phyloP scores from a whole-genome alignment of 2,113 vertebrate genomes.

The Xiphias gladius region DNA sequence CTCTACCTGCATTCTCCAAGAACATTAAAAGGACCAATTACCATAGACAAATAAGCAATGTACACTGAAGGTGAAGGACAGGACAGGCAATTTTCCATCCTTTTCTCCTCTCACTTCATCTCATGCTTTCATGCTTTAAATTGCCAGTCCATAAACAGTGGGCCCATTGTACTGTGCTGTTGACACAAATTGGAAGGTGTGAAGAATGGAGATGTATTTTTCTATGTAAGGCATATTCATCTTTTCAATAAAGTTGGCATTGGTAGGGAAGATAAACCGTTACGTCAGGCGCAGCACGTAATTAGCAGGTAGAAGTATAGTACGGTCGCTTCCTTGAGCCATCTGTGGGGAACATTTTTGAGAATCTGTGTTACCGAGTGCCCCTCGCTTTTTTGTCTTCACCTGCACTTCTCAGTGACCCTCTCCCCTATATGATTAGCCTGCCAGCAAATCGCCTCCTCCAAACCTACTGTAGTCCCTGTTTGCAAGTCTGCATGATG shows the following conservation, averaged over 20 bases:
- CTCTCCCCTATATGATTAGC: constrained; percentile 23
- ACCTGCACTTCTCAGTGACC: constrained; percentile 47
- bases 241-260: constrained; percentile 67
- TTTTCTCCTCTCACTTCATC: constrained; percentile 60
- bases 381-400: constrained; percentile 47
- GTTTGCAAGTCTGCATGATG: constrained; percentile 52
- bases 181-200: constrained; percentile 73
- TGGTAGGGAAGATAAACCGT: constrained; percentile 49
- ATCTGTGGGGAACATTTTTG: constrained; percentile 58
- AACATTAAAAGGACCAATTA: constrained; percentile 74
- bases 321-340: constrained; percentile 34
- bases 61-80: constrained; percentile 65
- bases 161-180: constrained; percentile 65
- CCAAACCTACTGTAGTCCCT: constrained; percentile 31
- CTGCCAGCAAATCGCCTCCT: constrained; percentile 49
- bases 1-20: constrained; percentile 53
- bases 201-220: constrained; percentile 72
- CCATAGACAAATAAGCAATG: constrained; percentile 71
- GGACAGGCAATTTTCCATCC: constrained; percentile 64
- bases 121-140: constrained; percentile 57
- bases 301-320: constrained; percentile 69
- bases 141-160: constrained; percentile 68
- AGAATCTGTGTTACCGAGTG: constrained; percentile 33
- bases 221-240: constrained; percentile 72
- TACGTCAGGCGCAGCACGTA: constrained; percentile 60